Evolutionary conservation across 2,113 vertebrate species (phyloP), one percentile per base, ranked within the genome.

Genomic region (Micronisus gabar): DNA sequence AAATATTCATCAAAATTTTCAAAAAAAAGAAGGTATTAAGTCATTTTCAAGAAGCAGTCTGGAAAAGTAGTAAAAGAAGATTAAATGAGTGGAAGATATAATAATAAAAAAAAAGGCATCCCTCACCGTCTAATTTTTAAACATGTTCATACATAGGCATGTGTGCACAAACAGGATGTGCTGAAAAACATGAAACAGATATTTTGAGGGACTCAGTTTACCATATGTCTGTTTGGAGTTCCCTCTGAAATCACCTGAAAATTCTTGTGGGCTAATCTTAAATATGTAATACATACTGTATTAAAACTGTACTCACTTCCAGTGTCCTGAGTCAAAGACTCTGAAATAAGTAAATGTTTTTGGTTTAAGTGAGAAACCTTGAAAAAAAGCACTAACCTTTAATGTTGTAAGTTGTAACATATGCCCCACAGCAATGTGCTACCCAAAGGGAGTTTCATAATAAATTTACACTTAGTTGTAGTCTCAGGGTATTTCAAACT

Each of bases 141-240:
- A 72, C 3, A 11, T 59, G 61, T 15, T 10, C 3, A 30, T 43
- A 21, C 4, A 56, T 13, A 38, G 2, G 7, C 19, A 7, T 43
- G 4, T 22, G 1, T 1, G 1, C 3, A 71, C 15, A 59, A 81
- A 27, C 4, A 41, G 2, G 3, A 30, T 56, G 36, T 23, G 13
- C 6, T 86, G 32, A 62, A 53, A 85, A 62, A 34, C 1, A 21
- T 10, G 13, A 43, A 86, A 79, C 2, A 40, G 7, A 6, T 53
- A 74, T 41, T 72, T 30, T 67, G 15, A 68, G 5, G 10, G 10
- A 72, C 9, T 62, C 7, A 18, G 5, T 53, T 71, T 80, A 36
- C 5, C 32, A 9, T n/a, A 23, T 10, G 3, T 55, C 5, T 63
- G 3, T 26, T 75, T 20, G 7, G 25, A 45, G 2, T 62, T 89